Evolutionary conservation across 2,113 vertebrate genomes (phyloP).

Genomic region (Erythrolamprus reginae): DNA sequence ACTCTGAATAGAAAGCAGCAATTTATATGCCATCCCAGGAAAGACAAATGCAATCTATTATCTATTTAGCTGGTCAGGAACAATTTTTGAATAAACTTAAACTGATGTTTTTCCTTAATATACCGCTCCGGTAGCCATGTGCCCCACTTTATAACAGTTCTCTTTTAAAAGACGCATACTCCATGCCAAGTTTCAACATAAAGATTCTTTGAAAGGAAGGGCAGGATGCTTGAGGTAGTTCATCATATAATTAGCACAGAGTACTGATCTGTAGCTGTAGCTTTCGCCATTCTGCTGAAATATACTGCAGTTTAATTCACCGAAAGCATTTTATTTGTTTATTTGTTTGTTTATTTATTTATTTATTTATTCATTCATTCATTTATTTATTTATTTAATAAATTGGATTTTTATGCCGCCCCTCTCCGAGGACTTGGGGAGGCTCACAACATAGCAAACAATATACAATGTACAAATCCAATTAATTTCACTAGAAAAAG

Average conservation of each 20-base stretch:
- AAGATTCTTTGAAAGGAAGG: not conserved
- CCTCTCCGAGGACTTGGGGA: too few relatives aligned
- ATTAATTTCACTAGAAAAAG: too few relatives aligned
- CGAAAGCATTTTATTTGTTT: not conserved
- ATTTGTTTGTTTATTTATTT: too few relatives aligned
- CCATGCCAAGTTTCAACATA: not conserved
- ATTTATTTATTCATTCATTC: too few relatives aligned
- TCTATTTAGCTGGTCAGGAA: not conserved
- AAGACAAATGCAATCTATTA: not conserved
- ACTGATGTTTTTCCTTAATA: not conserved
- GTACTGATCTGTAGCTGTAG: not conserved
- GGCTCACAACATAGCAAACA: too few relatives aligned
- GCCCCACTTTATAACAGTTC: not conserved
- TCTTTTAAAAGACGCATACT: not conserved
- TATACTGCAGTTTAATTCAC: not conserved
- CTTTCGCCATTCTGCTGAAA: not conserved
- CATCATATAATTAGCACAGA: not conserved
- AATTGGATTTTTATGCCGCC: too few relatives aligned
- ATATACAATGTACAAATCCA: too few relatives aligned
- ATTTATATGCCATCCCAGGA: not conserved
- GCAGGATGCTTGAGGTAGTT: not conserved
- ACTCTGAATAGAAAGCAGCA: not conserved
- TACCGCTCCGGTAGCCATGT: not conserved
- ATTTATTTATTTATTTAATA: too few relatives aligned
- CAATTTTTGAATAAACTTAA: not conserved